A percentile compares a stretch with the other conserved stretches of the same genome.
Conservation (phyloP, 2,888 invertebrate genomes). For the Monochamus alternatus region DNA sequence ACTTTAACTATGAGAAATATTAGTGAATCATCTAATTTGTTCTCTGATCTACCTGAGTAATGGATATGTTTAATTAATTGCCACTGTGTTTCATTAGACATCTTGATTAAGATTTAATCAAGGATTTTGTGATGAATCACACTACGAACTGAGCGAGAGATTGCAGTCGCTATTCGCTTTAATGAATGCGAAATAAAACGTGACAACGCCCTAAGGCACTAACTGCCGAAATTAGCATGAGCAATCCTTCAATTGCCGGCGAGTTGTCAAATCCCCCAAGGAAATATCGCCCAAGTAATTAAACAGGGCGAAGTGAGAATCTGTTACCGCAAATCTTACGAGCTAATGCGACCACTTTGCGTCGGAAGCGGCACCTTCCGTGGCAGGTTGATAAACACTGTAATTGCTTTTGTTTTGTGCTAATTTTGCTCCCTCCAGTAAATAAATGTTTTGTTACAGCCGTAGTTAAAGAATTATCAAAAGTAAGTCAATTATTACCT, state of each 20-base stretch:
- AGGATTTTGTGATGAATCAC: not conserved
- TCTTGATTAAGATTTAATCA: not conserved
- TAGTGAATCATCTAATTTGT: no score
- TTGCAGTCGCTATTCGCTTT: not conserved
- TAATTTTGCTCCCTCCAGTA: not conserved
- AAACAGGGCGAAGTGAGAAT: conserved; percentile 8
- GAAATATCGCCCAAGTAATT: conserved; percentile 5
- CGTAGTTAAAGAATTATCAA: no score
- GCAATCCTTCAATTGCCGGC: conserved; percentile 8
- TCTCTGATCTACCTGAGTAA: no score
- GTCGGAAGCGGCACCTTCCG: not conserved
- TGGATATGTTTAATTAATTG: no score
- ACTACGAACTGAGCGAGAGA: not conserved
- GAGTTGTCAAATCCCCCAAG: not conserved
- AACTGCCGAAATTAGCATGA: not conserved
- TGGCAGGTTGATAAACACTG: conserved; percentile 1
- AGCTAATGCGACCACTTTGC: conserved; percentile 4
- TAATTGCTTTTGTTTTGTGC: not conserved
- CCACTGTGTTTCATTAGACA: no score
- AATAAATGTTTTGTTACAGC: no score
- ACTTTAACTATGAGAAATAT: no score
- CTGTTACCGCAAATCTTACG: not conserved
- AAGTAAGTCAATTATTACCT: no score
- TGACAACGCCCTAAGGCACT: not conserved
- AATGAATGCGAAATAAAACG: conserved; percentile 1